A percentile compares a stretch with the other conserved stretches of the same genome.
phyloP scores from a whole-genome alignment of 1,140 invertebrate genomes.

The Proctacanthus coquilletti region DNA sequence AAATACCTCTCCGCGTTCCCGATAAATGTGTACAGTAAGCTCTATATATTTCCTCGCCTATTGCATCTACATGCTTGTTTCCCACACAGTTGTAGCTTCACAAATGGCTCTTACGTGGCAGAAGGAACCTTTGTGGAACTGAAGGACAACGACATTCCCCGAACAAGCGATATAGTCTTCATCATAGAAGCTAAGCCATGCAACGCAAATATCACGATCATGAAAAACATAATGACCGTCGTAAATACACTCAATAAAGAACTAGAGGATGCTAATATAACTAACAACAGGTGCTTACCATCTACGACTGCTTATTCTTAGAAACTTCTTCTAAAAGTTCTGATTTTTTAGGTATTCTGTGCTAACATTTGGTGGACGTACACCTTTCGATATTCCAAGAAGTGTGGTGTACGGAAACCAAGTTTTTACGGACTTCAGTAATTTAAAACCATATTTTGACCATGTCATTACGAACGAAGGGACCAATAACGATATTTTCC shows the following conservation, averaged over 20 bases:
- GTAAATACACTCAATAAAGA: slow-evolving; percentile 49
- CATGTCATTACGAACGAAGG: slow-evolving; percentile 38
- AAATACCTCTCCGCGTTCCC: slow-evolving; percentile 61
- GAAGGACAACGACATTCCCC: slow-evolving; percentile 34
- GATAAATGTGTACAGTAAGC: slow-evolving; percentile 60
- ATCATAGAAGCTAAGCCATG: slow-evolving; percentile 74
- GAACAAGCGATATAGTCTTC: slow-evolving; percentile 70
- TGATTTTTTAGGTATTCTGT: slow-evolving; percentile 48
- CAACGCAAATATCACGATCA: slow-evolving; percentile 46
- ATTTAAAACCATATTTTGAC: slow-evolving; percentile 42
- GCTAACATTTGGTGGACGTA: slow-evolving; percentile 62
- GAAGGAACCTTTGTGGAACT: slow-evolving; percentile 54
- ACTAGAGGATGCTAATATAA: slow-evolving; percentile 40
- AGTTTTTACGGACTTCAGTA: slow-evolving; percentile 43
- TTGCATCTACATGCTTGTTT: too few species aligned
- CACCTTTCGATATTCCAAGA: slow-evolving; percentile 50
- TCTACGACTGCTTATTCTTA: not conserved
- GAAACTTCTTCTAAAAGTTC: slow-evolving; percentile 4
- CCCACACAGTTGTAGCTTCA: slow-evolving; percentile 38
- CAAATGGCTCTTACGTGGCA: slow-evolving; percentile 44
- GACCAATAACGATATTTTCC: slow-evolving; percentile 48
- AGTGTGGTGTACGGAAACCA: slow-evolving; percentile 48
- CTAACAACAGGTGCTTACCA: slow-evolving; percentile 42
- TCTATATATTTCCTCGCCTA: not conserved
- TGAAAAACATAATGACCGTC: slow-evolving; percentile 49